These are phyloP conservation scores for Penaeus indicus DNA, from an alignment of 1,140 invertebrate species.

Conservation along the genomic window DNA sequence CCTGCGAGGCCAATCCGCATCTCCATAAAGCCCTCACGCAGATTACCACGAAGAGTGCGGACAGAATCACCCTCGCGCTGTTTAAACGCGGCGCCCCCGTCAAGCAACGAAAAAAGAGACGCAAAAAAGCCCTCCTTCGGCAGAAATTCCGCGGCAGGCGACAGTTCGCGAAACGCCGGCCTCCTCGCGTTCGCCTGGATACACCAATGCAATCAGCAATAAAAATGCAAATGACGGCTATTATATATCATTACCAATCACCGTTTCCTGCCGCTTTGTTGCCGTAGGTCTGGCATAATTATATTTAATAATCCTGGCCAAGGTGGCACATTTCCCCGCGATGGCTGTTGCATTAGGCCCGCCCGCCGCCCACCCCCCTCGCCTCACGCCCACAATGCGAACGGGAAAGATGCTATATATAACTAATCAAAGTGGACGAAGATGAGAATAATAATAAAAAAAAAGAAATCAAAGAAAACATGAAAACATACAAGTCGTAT, in stretches of 20 bases:
- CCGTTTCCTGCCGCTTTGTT: conserved; percentile 54
- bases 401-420: no score
- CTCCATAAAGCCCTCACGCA: no score
- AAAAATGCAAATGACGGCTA: conserved; percentile 46
- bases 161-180: conserved; percentile 7
- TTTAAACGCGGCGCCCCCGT: no score
- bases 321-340: conserved; percentile 17
- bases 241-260: conserved; percentile 56
- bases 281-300: conserved; percentile 43
- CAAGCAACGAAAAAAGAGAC: not conserved
- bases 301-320: conserved; percentile 52
- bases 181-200: conserved; percentile 15
- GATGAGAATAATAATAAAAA: no score
- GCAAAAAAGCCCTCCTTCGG: not conserved
- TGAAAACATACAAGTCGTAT: no score
- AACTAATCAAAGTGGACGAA: no score
- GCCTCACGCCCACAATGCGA: no score
- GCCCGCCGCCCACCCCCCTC: not conserved
- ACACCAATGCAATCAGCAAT: conserved; percentile 53
- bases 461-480: no score
- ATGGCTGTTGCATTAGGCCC: not conserved
- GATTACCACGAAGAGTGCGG: no score
- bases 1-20: no score
- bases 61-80: no score
- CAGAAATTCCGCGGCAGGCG: conserved; percentile 2